phyloP scores from a whole-genome alignment of 2,113 vertebrate species.

The Dryoscopus gambensis region DNA sequence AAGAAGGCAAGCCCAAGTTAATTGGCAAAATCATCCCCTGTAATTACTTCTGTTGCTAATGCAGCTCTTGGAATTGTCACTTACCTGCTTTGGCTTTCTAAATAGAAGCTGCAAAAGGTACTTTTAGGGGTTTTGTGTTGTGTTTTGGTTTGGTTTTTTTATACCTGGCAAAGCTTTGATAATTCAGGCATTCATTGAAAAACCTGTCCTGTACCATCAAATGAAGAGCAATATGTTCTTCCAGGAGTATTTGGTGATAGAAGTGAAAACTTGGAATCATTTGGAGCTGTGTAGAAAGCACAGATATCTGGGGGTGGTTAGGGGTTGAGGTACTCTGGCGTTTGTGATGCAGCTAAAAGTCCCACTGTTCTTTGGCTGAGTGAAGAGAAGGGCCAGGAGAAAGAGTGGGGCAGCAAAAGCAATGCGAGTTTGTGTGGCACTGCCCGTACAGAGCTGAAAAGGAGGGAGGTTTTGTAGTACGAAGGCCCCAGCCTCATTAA shows the following conservation, averaged over 20 bases:
- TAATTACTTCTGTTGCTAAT: slow-evolving; percentile 1
- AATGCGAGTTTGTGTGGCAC: neutral
- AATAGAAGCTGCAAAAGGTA: neutral
- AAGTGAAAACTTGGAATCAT: slow-evolving; percentile 27
- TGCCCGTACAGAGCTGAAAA: neutral
- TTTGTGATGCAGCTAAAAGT: neutral
- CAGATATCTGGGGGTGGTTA: neutral
- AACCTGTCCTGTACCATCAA: slow-evolving; percentile 17
- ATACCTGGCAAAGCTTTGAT: neutral
- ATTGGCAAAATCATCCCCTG: neutral
- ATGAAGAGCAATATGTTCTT: slow-evolving; percentile 36
- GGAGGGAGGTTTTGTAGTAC: neutral
- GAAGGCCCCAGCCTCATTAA: neutral
- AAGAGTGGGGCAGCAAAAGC: neutral
- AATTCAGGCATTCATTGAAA: neutral
- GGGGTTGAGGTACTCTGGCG: neutral
- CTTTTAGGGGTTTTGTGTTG: neutral
- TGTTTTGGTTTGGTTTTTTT: neutral
- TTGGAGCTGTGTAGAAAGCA: neutral
- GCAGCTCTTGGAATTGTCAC: neutral
- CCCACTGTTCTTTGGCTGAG: neutral
- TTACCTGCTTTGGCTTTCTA: neutral
- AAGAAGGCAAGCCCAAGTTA: neutral
- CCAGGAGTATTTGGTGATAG: slow-evolving; percentile 24
- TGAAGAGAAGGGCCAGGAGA: neutral